These are phyloP conservation scores for Greenwoodochromis staneri DNA, from an alignment of 2,113 vertebrate genomes.

Conservation along the genomic window DNA sequence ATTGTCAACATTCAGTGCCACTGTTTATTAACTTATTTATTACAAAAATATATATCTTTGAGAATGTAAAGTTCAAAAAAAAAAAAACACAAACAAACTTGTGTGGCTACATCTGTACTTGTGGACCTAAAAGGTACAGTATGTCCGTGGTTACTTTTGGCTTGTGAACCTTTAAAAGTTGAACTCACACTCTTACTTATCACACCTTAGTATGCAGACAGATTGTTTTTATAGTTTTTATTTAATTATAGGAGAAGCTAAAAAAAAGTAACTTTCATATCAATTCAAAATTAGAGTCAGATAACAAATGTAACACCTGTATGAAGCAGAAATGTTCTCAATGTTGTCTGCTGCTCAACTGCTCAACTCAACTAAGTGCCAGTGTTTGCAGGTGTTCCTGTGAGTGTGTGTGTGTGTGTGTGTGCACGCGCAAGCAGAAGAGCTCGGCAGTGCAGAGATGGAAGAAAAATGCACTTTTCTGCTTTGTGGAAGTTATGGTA, in stretches of 20 bases:
- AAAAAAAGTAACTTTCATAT: background rate
- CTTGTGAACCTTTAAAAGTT: too few species aligned
- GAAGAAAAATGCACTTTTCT: background rate
- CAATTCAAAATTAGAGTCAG: background rate
- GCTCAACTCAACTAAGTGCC: background rate
- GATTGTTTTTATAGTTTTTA: background rate
- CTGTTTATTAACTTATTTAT: slow-evolving; percentile 57
- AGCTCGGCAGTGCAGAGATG: background rate
- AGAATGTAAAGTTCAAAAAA: slow-evolving; percentile 41
- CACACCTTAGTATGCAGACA: background rate
- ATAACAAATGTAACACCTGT: background rate
- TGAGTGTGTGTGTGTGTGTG: background rate
- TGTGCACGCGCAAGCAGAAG: fast-evolving
- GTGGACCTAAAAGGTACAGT: background rate
- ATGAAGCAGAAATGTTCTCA: background rate
- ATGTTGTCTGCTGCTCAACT: background rate
- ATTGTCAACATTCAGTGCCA: slow-evolving; percentile 9
- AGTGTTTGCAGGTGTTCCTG: background rate
- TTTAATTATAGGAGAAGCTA: background rate
- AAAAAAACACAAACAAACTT: background rate
- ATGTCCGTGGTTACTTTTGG: too few species aligned
- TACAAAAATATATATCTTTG: slow-evolving; percentile 1
- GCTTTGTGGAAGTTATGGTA: background rate
- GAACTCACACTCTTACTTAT: background rate
- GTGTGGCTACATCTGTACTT: slow-evolving; percentile 12